A percentile compares a stretch with the other conserved stretches of the same genome.
phyloP scores from a whole-genome alignment of 2,888 invertebrate genomes.

The Drosophila phalerata region DNA sequence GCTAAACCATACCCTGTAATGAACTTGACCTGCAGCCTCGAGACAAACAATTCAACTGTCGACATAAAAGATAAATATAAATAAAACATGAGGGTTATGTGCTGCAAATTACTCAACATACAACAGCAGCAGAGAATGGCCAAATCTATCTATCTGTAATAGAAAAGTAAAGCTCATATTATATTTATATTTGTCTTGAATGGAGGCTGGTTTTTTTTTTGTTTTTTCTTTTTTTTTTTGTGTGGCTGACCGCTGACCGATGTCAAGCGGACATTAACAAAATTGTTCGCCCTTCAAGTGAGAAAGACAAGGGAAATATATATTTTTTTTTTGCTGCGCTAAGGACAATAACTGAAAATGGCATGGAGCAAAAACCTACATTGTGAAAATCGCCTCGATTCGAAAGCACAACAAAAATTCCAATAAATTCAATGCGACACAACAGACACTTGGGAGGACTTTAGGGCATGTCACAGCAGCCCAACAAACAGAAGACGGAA shows the following conservation, averaged over 20 bases:
- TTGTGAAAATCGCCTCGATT: slow-evolving; percentile 46
- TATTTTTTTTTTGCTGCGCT: slow-evolving; percentile 22
- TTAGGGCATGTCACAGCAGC: slow-evolving; percentile 77
- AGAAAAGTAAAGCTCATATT: slow-evolving; percentile 65
- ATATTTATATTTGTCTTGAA: slow-evolving; percentile 65
- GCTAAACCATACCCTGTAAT: slow-evolving; percentile 7
- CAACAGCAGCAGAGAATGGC: neutral
- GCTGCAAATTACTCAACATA: slow-evolving; percentile 60
- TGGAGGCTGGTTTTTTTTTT: slow-evolving; percentile 16
- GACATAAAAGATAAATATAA: slow-evolving; percentile 43
- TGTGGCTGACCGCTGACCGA: slow-evolving; percentile 66
- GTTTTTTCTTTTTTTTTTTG: too few relatives aligned
- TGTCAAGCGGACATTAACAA: slow-evolving; percentile 77
- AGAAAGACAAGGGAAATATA: slow-evolving; percentile 60
- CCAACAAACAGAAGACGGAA: slow-evolving; percentile 11
- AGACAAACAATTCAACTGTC: slow-evolving; percentile 1
- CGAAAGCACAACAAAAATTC: slow-evolving; percentile 72
- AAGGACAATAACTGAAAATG: slow-evolving; percentile 46
- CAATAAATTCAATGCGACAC: slow-evolving; percentile 82
- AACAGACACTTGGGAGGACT: slow-evolving; percentile 79
- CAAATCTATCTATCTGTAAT: slow-evolving; percentile 42
- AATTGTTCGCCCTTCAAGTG: slow-evolving; percentile 55
- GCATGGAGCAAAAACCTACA: slow-evolving; percentile 29
- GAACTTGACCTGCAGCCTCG: neutral
- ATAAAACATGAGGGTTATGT: slow-evolving; percentile 67